Evolutionary conservation across 2,113 vertebrate genomes (phyloP), one percentile per base, ranked within the genome.

Genomic region (Brachionichthys hirsutus): DNA sequence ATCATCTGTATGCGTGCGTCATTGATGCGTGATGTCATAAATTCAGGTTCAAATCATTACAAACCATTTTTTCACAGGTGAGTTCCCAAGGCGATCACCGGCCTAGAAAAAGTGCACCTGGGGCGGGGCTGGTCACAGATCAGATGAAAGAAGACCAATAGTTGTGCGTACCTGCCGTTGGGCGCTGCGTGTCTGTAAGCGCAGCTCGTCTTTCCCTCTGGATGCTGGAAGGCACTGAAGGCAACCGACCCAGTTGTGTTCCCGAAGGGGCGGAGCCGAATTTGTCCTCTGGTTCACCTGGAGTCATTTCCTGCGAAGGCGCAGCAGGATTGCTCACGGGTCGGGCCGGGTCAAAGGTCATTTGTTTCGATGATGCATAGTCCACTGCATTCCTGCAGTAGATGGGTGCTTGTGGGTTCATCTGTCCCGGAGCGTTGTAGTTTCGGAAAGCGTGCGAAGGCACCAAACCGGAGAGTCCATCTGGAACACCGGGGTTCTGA

Each of bases 111-210:
- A 30, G 24, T 30, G 24, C 5, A 30, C 24, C 24, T 30, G 24
- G 24, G 24, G 24, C 24, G 24, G 24, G 24, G 24, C 24, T 30
- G 24, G 24, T 30, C 3, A 30, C 24, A 30, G 24, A 17, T 46
- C 6, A 9, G 58, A 46, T 43, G 14, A 18, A 38, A 13, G 2
- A 16, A 10, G 24, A 30, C 24, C 2, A 55, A 46, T 4, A 20
- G 16, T 63, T 3, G 42, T 15, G 1, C 35, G 19, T 84, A 87
- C 88, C 88, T 83, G 73, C 16, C 19, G 45, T 9, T 8, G 41
- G 13, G 42, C 20, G 54, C 20, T 66, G 76, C 20, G 45, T 38
- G 17, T 15, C 52, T 54, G 45, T 10, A 9, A 44, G 14, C 15
- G 38, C 54, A 22, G 71, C 50, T 75, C 55, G 12, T 61, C 19